These are phyloP conservation scores for Sylvilagus bachmani DNA, from an alignment of 2,113 vertebrate species.

Conservation along the genomic window DNA sequence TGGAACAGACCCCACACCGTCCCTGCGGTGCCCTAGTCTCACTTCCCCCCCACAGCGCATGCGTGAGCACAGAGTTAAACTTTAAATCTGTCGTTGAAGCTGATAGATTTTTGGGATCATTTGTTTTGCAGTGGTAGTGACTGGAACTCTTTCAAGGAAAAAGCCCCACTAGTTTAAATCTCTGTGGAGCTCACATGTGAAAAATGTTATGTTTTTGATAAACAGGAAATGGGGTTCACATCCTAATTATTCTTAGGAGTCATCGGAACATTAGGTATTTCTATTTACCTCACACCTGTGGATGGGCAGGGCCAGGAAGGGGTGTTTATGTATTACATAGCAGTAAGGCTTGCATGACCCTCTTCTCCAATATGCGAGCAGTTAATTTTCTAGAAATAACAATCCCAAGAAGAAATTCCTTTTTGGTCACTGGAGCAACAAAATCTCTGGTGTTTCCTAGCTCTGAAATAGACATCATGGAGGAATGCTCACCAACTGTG, in stretches of 20 bases:
- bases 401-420: constrained; percentile 64
- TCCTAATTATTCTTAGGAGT: constrained; percentile 42
- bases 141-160: constrained; percentile 30
- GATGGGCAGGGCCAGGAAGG: constrained; percentile 23
- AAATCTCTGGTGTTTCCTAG: constrained; percentile 70
- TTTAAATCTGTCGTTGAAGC: background rate
- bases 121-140: background rate
- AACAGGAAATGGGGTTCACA: constrained; percentile 30
- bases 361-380: constrained; percentile 28
- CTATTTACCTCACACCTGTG: constrained; percentile 34
- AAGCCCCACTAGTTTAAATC: constrained; percentile 47
- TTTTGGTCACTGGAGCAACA: constrained; percentile 57
- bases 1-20: background rate
- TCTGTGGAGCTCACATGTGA: constrained; percentile 1
- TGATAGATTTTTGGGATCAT: background rate
- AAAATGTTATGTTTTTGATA: constrained; percentile 14
- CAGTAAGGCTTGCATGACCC: background rate
- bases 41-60: background rate
- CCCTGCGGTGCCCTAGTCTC: background rate
- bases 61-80: no score
- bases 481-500: constrained; percentile 73
- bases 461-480: constrained; percentile 66
- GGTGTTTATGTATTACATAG: background rate
- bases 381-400: constrained; percentile 70
- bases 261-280: constrained; percentile 51